These are phyloP conservation scores for Chelonia mydas DNA, from an alignment of 2,797 vertebrate genomes.

Conservation along the genomic window DNA sequence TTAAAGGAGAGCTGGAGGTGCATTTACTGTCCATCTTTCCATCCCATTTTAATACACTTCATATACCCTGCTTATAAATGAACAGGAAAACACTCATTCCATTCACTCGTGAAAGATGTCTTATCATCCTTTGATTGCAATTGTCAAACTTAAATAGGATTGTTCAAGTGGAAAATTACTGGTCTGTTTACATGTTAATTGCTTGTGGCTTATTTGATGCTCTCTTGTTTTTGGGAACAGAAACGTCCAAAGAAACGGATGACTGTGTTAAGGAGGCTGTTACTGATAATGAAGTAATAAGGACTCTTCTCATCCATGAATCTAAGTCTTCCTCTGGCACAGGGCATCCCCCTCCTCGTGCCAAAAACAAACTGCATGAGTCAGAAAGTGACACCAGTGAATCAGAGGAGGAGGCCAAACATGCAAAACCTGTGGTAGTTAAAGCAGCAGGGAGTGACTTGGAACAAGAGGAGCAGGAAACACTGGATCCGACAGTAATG, in stretches of 20 bases:
- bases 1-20: not conserved
- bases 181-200: not conserved
- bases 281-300: slow-evolving; percentile 69
- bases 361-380: not conserved
- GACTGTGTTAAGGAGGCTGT: slow-evolving; percentile 23
- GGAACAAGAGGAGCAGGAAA: slow-evolving; percentile 58
- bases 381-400: slow-evolving; percentile 30
- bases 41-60: not conserved
- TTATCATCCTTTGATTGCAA: not conserved
- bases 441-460: not conserved
- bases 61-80: not conserved
- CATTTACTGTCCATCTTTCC: not conserved
- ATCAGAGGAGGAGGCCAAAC: slow-evolving; percentile 42
- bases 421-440: not conserved
- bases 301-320: slow-evolving; percentile 75
- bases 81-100: not conserved
- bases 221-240: not conserved
- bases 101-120: not conserved
- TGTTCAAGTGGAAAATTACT: not conserved
- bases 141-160: not conserved
- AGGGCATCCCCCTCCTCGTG: not conserved
- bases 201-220: not conserved
- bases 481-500: slow-evolving; percentile 55
- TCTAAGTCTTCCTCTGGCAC: slow-evolving; percentile 20
- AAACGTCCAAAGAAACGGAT: not conserved